Conservation (phyloP, 2,113 vertebrate genomes). For the Plecotus auritus region DNA sequence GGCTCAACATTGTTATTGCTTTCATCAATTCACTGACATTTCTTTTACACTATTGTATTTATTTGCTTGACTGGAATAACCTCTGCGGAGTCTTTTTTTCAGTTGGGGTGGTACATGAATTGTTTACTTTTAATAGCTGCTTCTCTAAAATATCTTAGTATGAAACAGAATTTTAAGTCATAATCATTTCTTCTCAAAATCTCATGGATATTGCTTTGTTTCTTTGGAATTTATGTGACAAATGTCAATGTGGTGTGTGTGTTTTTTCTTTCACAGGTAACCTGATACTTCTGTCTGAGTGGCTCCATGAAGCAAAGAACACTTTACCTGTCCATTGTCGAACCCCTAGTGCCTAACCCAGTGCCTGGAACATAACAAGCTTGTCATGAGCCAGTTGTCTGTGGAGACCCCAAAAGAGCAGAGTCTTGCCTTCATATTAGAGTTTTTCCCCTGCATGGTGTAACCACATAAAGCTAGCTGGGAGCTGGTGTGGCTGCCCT, state of each 20-base stretch:
- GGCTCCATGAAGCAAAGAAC: background rate
- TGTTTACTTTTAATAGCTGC: background rate
- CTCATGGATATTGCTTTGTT: background rate
- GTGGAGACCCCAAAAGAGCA: background rate
- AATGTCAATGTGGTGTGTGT: background rate
- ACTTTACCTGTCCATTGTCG: background rate
- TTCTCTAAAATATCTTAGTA: constrained; percentile 21
- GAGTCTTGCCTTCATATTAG: background rate
- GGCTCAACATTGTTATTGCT: background rate
- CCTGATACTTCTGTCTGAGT: background rate
- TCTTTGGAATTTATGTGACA: constrained; percentile 19
- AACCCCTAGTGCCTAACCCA: background rate
- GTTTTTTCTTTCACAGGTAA: background rate
- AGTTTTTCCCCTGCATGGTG: background rate
- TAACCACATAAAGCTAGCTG: background rate
- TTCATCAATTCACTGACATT: background rate
- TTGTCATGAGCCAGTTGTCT: background rate
- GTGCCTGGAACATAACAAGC: background rate
- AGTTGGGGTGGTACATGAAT: background rate
- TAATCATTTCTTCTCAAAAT: constrained; percentile 10
- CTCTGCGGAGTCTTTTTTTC: background rate
- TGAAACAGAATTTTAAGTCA: constrained; percentile 34
- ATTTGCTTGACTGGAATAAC: background rate
- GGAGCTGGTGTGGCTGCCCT: background rate
- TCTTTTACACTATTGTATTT: background rate